Evolutionary conservation across 2,888 invertebrate species (phyloP), one percentile per base, ranked within the genome.

Genomic region (Scaeva pyrastri): DNA sequence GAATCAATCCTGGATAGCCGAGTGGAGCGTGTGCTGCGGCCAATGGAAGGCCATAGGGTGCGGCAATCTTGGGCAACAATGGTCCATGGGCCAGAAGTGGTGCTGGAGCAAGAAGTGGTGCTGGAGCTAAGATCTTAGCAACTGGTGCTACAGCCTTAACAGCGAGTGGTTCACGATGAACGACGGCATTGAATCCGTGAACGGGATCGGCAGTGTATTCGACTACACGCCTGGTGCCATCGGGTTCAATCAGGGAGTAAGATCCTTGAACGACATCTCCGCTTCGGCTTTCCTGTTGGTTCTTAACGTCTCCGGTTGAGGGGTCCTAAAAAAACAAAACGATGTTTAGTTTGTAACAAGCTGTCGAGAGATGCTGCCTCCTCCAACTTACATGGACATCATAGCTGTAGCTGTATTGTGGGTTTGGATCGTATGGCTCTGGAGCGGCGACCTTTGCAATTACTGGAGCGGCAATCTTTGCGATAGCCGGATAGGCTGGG

Each of bases 121-220:
- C 88, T 5, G 91, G 90, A 62, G 91, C 90, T 23, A 89, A 88
- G 31, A 89, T 88, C 74, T 90, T 89, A 12, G 90, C 89, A 60
- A 89, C 80, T 86, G 91, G 91, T 41, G 92, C 91, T 45, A 92
- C 90, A 12, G 91, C 92, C 89, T 93, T 93, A 3, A 91, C 91
- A 3, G 90, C 92, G 8, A 93, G 89, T 19, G 93, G 93, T 89
- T 93, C 93, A 68, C 93, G 93, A 88, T 93, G 93, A 19, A 94
- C 94, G 55, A 94, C 93, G 78, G 94, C 94, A 89, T 94, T 94
- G 93, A 94, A 94, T 66, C 94, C 94, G 89, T 94, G 93, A 77
- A 94, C 92, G 58, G 94, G 94, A 91, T 94, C 94, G 70, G 94
- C 94, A 71, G 93, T 93, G 91, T 94, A 94, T 89, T 94, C 94